Base-by-base conservation (phyloP, 2,113 vertebrate species). In the Hystrix brachyura region DNA sequence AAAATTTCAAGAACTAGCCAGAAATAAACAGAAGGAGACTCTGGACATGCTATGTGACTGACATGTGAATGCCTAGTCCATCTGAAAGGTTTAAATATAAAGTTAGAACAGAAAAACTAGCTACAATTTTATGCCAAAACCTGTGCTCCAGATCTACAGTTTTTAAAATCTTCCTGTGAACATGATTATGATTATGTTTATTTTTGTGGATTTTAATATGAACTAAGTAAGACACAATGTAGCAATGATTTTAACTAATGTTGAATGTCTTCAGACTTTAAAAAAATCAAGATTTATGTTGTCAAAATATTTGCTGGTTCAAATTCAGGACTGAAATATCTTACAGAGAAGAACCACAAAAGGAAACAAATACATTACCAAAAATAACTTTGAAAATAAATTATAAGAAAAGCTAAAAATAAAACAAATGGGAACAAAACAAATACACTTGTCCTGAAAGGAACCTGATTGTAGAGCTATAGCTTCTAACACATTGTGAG, bases 311-410 rank as follows among this genome's bases (percentile, higher is more conserved):
- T 91, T 13, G 13, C 23, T 97, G 90, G 57, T 94, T 97, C 27
- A 96, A 88, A 94, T 90, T 93, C 95, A 97, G 62, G 57, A 91
- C 74, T 94, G 53, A 98, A 97, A 97, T 94, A 97, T 34, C 95
- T 93, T 64, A 83, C 38, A 90, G 38, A 79, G 53, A 60, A 59
- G 55, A 86, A 83, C 12, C 3, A 93, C 93, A 88, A 89, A 92
- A 53, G 29, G 59, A 95, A 89, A 34, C 0, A 32, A 91, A 96
- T 72, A 83, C 57, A 83, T 91, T 93, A 69, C 95, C 84, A 83
- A 96, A 96, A 97, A 96, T 97, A 97, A 96, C 82, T 34, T 60
- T 91, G 90, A 96, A 96, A 96, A 94, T 95, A 97, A 97, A 91
- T 96, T 92, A 81, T 34, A 94, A 87, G 27, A 80, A n/a, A 88